A percentile compares a stretch with the other conserved stretches of the same genome.
Evolutionary conservation across 2,113 vertebrate genomes (phyloP).

Genomic region (Gymnobelideus leadbeateri): DNA sequence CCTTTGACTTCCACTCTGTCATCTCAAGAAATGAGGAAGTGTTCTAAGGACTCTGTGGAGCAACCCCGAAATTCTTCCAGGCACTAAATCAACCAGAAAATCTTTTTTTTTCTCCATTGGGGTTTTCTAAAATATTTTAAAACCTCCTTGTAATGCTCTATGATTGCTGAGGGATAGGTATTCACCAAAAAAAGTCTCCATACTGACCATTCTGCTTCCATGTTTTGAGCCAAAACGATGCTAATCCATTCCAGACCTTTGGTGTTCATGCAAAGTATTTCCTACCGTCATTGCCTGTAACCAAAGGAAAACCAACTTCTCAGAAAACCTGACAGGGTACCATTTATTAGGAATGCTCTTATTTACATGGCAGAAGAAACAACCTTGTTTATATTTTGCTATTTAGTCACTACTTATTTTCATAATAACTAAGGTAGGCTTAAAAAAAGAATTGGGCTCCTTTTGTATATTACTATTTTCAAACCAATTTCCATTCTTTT

Average conservation of each 20-base stretch:
- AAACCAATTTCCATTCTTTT: neutral
- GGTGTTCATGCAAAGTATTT: neutral
- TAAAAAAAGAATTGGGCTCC: neutral
- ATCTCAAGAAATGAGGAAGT: neutral
- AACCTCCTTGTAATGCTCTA: neutral
- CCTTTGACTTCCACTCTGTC: neutral
- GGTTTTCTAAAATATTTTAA: neutral
- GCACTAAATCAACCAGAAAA: neutral
- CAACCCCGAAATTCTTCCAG: slow-evolving; percentile 7
- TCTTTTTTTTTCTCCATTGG: neutral
- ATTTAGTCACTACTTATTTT: neutral
- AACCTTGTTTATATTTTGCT: slow-evolving; percentile 24
- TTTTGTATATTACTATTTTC: neutral
- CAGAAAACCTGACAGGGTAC: neutral
- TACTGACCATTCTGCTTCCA: slow-evolving; percentile 25
- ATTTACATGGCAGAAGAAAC: neutral
- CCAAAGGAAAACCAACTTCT: slow-evolving; percentile 20
- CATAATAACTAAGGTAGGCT: neutral
- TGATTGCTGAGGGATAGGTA: slow-evolving; percentile 14
- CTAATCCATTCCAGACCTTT: slow-evolving; percentile 1
- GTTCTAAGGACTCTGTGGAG: neutral
- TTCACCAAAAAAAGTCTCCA: slow-evolving; percentile 15
- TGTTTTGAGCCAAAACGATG: slow-evolving; percentile 13
- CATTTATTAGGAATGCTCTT: neutral
- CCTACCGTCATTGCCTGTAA: neutral